phyloP scores from a whole-genome alignment of 1,140 invertebrate genomes.

The Galleria mellonella region DNA sequence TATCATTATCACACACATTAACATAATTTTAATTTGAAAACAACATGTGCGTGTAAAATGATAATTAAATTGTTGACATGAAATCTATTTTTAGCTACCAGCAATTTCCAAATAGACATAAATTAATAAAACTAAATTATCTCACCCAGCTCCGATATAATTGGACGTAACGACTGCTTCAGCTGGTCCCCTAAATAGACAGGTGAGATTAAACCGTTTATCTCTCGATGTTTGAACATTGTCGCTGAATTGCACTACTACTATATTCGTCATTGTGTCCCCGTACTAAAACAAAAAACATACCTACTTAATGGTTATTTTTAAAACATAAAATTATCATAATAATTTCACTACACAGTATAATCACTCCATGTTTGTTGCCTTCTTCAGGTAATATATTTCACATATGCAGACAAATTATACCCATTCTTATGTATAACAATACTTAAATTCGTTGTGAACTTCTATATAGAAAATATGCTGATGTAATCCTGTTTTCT shows the following conservation, averaged over 20 bases:
- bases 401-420: no score
- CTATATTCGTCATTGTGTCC: constrained; percentile 94
- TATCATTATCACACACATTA: not conserved
- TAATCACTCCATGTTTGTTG: no score
- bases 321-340: no score
- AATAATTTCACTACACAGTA: no score
- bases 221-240: constrained; percentile 93
- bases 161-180: constrained; percentile 95
- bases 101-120: constrained; percentile 9
- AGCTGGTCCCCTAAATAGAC: constrained; percentile 90
- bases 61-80: not conserved
- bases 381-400: no score
- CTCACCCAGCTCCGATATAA: constrained; percentile 93
- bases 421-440: no score
- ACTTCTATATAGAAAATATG: no score
- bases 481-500: no score
- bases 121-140: constrained; percentile 7
- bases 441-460: no score
- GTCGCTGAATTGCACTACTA: constrained; percentile 95
- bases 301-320: no score
- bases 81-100: not conserved
- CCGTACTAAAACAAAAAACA: constrained; percentile 80
- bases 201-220: constrained; percentile 94
- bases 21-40: not conserved
- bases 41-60: not conserved